Base-by-base conservation (phyloP, 2,113 vertebrate genomes). In the Tetrao urogallus region DNA sequence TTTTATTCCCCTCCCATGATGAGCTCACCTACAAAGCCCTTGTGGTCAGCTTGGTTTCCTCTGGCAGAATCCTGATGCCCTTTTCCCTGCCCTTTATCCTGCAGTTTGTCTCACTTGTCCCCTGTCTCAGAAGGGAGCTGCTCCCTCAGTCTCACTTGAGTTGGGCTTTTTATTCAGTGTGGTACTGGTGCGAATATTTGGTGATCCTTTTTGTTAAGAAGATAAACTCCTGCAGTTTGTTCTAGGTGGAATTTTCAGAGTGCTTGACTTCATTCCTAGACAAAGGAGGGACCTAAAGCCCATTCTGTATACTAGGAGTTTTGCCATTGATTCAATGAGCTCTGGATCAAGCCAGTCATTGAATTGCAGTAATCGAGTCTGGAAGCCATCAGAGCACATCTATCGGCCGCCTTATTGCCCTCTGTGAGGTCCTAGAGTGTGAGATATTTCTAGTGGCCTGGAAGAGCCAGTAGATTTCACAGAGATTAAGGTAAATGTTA, bases 401-500 rank as follows among this genome's bases (percentile, higher is more conserved):
- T 88, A 21, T 96, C 48, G 15, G 57, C 90, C 79, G 67, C 86
- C 78, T 65, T 94, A 86, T 90, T 92, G 65, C 76, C 89, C 78
- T 93, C 88, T 92, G 75, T 92, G 92, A 87, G 76, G 92, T 95
- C 90, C 80, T 94, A 96, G 73, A 92, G 83, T 88, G 71, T 92
- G 95, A 95, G 82, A 80, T 87, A 93, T 92, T 94, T 91, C 93
- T 95, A 90, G 84, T 90, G 92, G 87, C 94, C 92, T 96, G 95
- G 95, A 97, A 93, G 88, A 97, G 90, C 86, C 91, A 96, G 88
- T 96, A 95, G 94, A 94, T 96, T 94, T 96, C 90, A 95, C 92
- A 91, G 86, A 95, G 71, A 88, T 89, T 90, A 94, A 94, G 94
- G 89, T 92, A 96, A 95, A 94, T 90, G 76, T 96, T 96, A 76